Percentiles rank a stretch among this genome's conserved stretches.
Conservation (phyloP, 2,797 vertebrate genomes). For the Pteropus rufus region DNA sequence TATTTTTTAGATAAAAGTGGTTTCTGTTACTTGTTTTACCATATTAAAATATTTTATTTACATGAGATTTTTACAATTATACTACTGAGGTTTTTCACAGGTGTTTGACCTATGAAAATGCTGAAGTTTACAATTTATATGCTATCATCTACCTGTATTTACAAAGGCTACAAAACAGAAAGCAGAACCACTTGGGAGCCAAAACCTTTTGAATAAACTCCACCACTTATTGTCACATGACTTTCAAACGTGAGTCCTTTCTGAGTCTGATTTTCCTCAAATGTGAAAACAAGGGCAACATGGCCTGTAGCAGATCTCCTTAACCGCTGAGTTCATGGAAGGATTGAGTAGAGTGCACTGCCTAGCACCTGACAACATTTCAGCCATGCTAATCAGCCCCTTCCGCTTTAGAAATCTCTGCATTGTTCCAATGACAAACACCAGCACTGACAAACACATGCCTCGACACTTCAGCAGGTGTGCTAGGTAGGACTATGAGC, state of each 20-base stretch:
- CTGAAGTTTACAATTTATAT: neutral
- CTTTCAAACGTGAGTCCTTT: neutral
- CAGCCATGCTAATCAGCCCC: accelerated
- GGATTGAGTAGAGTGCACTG: accelerated
- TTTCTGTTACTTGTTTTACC: neutral
- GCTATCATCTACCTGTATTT: neutral
- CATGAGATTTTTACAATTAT: neutral
- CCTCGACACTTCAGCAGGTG: neutral
- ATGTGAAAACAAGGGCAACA: neutral
- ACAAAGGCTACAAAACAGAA: neutral
- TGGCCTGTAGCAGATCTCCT: accelerated
- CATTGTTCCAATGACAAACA: accelerated
- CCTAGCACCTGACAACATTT: accelerated
- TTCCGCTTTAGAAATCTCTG: neutral
- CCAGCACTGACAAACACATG: accelerated
- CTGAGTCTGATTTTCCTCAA: neutral
- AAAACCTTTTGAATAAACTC: accelerated
- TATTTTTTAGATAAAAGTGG: neutral
- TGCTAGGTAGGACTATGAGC: neutral
- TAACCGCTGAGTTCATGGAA: neutral
- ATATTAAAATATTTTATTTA: neutral
- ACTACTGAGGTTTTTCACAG: neutral
- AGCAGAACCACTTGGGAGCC: neutral
- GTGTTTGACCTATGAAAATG: neutral
- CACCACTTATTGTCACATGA: accelerated